Evolutionary conservation across 2,113 vertebrate species (phyloP).

Genomic region (Coryphaenoides rupestris): DNA sequence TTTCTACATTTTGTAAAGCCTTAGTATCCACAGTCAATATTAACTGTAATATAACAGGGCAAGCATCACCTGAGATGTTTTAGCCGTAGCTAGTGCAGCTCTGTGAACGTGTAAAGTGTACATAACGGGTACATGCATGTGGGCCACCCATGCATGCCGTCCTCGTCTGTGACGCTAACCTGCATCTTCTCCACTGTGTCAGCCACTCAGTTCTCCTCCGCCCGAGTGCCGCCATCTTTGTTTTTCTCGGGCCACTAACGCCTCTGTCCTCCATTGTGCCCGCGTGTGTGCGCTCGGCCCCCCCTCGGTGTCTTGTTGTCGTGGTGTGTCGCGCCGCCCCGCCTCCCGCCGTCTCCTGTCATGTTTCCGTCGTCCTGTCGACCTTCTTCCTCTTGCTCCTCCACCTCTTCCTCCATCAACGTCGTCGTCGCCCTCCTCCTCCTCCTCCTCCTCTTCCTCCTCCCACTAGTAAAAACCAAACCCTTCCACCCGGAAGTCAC

Average conservation of each 20-base stretch:
- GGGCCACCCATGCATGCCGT: neutral
- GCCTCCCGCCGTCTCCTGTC: slow-evolving; percentile 5
- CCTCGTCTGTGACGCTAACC: neutral
- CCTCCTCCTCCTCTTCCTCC: too few species aligned
- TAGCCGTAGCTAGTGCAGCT: neutral
- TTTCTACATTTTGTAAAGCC: too few species aligned
- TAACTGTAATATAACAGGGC: too few species aligned
- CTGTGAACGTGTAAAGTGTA: neutral
- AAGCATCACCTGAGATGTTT: too few species aligned
- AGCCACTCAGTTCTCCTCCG: neutral
- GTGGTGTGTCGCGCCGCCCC: neutral
- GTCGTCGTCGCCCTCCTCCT: too few species aligned
- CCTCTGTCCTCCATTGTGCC: neutral
- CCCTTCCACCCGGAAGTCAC: slow-evolving; percentile 52
- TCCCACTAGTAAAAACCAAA: slow-evolving; percentile 50
- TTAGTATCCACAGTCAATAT: too few species aligned
- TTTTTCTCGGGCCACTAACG: too few species aligned
- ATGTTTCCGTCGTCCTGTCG: slow-evolving; percentile 34
- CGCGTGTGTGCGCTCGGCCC: neutral
- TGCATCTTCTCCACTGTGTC: neutral
- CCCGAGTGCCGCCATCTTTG: too few species aligned
- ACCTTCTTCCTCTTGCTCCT: too few species aligned
- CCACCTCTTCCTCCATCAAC: slow-evolving; percentile 22
- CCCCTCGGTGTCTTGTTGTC: too few species aligned
- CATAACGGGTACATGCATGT: neutral